Percentiles rank a stretch among this genome's conserved stretches.
Evolutionary conservation across 2,797 vertebrate species (phyloP).

Genomic region (Sphenopsis melanotis): DNA sequence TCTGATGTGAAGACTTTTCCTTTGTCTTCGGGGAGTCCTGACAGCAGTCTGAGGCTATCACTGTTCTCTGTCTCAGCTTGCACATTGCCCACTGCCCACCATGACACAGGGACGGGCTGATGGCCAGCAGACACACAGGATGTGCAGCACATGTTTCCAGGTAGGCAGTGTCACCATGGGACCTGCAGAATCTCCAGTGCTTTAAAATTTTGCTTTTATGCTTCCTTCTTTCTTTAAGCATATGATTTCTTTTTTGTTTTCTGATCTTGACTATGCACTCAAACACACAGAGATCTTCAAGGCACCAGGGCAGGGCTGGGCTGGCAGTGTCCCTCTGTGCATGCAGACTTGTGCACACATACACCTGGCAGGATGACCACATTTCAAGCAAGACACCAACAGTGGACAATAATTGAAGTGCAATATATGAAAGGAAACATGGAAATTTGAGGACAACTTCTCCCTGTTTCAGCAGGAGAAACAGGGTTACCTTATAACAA

Average conservation of each 20-base stretch:
- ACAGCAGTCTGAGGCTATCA: not conserved
- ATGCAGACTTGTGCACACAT: rapidly evolving
- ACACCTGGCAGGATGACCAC: not conserved
- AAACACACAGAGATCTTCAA: not conserved
- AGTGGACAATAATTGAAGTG: not conserved
- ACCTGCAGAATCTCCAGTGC: not conserved
- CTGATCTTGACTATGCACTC: not conserved
- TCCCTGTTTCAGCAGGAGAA: not conserved
- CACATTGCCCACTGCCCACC: not conserved
- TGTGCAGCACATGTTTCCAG: not conserved
- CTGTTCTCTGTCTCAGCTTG: not conserved
- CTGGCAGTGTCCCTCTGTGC: not conserved
- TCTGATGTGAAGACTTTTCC: not conserved
- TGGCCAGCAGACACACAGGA: rapidly evolving
- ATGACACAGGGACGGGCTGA: not conserved
- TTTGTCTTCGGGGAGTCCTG: not conserved
- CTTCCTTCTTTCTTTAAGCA: not conserved
- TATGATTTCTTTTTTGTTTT: not conserved
- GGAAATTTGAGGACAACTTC: not conserved
- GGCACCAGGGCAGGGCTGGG: not conserved
- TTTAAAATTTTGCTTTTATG: not conserved
- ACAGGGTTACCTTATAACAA: not conserved
- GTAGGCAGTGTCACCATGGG: not conserved
- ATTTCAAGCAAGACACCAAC: not conserved
- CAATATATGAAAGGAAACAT: not conserved